Percentiles rank a stretch among this genome's conserved stretches.
Conservation (phyloP, 1,140 invertebrate genomes). For the Stratiolaelaps scimitus region DNA sequence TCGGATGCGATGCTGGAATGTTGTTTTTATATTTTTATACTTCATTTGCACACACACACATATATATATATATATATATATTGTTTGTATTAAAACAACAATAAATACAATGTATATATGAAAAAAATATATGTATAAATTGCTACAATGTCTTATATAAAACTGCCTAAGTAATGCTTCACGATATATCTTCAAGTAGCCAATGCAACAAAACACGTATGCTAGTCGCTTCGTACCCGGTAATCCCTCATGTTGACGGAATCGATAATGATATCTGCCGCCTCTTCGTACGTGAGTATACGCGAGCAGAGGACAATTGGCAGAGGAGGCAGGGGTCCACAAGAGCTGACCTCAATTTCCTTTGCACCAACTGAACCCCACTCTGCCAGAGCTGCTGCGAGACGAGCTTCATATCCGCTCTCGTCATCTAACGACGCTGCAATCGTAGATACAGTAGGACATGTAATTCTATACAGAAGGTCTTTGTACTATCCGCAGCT, state of each 20-base stretch:
- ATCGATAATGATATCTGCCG: constrained; percentile 3
- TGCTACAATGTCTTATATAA: too few relatives aligned
- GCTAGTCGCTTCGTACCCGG: not conserved
- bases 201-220: too few relatives aligned
- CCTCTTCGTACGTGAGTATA: constrained; percentile 13
- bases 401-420: not conserved
- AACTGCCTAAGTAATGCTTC: too few relatives aligned
- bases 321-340: not conserved
- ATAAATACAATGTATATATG: too few relatives aligned
- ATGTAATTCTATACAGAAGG: too few relatives aligned
- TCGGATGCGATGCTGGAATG: constrained; percentile 5
- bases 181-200: too few relatives aligned
- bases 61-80: too few relatives aligned
- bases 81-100: too few relatives aligned
- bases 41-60: too few relatives aligned
- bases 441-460: not conserved
- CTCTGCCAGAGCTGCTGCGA: not conserved
- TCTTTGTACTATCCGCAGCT: too few relatives aligned
- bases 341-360: not conserved
- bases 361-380: constrained; percentile 1
- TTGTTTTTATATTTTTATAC: too few relatives aligned
- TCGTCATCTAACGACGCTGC: constrained; percentile 1
- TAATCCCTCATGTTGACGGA: constrained; percentile 5
- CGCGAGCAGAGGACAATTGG: constrained; percentile 1
- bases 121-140: too few relatives aligned